These are phyloP conservation scores for Megalops cyprinoides DNA, from an alignment of 2,797 vertebrate species.

Conservation along the genomic window DNA sequence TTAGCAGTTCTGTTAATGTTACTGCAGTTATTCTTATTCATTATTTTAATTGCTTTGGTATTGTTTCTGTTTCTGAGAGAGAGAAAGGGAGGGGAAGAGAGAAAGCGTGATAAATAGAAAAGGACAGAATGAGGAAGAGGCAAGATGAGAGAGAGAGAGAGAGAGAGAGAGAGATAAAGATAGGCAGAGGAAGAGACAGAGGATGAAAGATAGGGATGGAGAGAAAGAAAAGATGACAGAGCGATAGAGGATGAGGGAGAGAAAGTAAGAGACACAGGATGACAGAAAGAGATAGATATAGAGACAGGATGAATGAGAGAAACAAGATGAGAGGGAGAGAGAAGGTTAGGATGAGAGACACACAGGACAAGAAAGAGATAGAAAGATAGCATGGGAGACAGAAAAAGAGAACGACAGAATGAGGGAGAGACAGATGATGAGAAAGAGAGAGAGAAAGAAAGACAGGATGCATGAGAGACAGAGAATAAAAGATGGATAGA, in stretches of 20 bases:
- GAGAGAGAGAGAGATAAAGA: neutral
- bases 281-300: too few species aligned
- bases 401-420: too few species aligned
- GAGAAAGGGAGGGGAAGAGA: too few species aligned
- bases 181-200: neutral
- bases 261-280: neutral
- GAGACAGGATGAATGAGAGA: neutral
- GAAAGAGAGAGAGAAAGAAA: slow-evolving; percentile 12
- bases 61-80: neutral
- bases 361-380: slow-evolving; percentile 9
- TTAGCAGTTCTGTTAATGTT: too few species aligned
- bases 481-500: too few species aligned
- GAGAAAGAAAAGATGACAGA: neutral
- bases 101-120: neutral
- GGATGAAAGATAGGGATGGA: neutral
- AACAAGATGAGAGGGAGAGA: too few species aligned
- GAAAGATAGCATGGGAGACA: neutral
- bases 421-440: too few species aligned
- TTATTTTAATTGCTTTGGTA: too few species aligned
- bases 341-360: too few species aligned
- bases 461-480: slow-evolving; percentile 30
- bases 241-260: neutral
- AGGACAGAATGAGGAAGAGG: neutral
- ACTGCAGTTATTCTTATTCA: too few species aligned
- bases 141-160: too few species aligned